These are phyloP conservation scores for Mycteria americana DNA, from an alignment of 2,797 vertebrate genomes.

Conservation along the genomic window DNA sequence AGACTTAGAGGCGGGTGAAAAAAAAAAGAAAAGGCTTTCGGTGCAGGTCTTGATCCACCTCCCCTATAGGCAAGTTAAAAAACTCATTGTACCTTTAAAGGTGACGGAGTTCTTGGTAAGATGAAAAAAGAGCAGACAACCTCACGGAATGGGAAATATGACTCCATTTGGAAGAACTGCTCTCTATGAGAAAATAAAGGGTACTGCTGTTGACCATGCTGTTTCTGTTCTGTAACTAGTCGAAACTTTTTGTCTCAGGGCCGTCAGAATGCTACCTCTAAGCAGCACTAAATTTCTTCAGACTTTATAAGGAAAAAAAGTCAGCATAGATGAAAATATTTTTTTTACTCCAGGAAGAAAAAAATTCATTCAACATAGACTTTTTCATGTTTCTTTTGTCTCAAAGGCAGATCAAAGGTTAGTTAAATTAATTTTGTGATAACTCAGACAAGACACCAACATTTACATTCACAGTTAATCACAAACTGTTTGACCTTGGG, in stretches of 20 bases:
- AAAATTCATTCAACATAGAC: neutral
- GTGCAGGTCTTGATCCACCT: neutral
- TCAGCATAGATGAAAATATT: neutral
- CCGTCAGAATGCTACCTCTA: neutral
- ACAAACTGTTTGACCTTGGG: neutral
- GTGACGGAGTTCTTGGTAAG: neutral
- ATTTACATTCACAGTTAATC: neutral
- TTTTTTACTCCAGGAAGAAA: neutral
- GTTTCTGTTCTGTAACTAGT: neutral
- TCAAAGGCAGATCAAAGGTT: neutral
- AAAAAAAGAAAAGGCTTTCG: neutral
- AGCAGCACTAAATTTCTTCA: neutral
- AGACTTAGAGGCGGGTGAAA: neutral
- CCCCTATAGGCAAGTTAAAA: neutral
- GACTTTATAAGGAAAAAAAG: neutral
- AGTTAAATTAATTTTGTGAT: neutral
- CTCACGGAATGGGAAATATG: neutral
- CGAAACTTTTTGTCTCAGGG: neutral
- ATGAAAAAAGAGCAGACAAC: neutral
- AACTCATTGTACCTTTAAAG: neutral
- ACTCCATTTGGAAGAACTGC: neutral
- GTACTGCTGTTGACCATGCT: neutral
- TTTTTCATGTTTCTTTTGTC: conserved; percentile 8
- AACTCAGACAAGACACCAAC: neutral
- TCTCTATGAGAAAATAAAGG: neutral